These are phyloP conservation scores for Tetrax tetrax DNA, from an alignment of 2,113 vertebrate genomes.

Conservation along the genomic window DNA sequence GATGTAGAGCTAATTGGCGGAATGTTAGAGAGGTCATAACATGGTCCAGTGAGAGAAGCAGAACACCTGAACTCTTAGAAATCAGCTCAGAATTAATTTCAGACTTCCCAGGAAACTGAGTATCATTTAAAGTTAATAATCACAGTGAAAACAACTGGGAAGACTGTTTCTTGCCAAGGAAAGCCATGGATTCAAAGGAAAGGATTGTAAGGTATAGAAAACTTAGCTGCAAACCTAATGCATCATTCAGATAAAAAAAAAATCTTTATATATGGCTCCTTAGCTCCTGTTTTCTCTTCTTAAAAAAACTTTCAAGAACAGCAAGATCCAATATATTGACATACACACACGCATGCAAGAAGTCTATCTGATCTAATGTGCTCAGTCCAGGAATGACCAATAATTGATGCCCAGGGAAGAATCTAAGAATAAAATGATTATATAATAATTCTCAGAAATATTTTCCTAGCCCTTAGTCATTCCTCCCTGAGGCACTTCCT, in stretches of 20 bases:
- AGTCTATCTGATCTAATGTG: not conserved
- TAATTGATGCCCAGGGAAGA: not conserved
- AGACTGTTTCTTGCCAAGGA: not conserved
- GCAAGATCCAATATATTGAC: not conserved
- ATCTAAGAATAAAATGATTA: not conserved
- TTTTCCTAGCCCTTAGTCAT: not conserved
- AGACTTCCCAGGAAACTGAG: not conserved
- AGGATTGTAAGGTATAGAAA: not conserved
- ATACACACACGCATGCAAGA: not conserved
- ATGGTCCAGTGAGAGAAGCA: not conserved
- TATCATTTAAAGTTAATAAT: not conserved
- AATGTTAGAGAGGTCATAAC: conserved; percentile 7
- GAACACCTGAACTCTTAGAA: conserved; percentile 12
- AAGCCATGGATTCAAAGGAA: not conserved
- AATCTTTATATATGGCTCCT: not conserved
- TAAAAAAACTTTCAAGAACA: not conserved
- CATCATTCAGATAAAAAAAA: not conserved
- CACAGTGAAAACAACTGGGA: not conserved
- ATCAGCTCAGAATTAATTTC: not conserved
- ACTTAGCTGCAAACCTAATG: not conserved
- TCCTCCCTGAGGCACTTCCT: not conserved
- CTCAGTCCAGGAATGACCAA: not conserved
- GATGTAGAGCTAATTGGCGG: conserved; percentile 35
- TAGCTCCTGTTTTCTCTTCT: not conserved
- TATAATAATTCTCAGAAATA: not conserved